phyloP scores from a whole-genome alignment of 2,888 invertebrate species.

The Bellardia pandia region DNA sequence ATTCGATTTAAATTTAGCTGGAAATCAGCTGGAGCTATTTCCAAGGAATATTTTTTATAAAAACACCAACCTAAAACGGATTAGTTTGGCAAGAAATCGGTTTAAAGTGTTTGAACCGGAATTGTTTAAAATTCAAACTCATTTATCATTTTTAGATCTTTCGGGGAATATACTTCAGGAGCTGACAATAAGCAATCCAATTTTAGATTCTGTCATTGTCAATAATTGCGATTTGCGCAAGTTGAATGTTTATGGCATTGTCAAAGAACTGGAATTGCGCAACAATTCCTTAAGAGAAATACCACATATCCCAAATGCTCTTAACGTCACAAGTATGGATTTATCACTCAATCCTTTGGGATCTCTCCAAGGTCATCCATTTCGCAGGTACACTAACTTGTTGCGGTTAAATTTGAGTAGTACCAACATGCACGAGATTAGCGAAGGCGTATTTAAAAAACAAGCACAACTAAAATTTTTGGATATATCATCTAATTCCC shows the following conservation, averaged over 20 bases:
- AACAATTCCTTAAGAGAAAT: constrained; percentile 82
- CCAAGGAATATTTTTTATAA: constrained; percentile 80
- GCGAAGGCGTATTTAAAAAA: constrained; percentile 81
- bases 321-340: constrained; percentile 80
- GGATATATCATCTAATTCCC: constrained; percentile 80
- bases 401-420: constrained; percentile 80
- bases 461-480: constrained; percentile 79
- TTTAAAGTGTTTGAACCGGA: constrained; percentile 80
- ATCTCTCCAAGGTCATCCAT: constrained; percentile 79
- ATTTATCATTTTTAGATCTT: constrained; percentile 78
- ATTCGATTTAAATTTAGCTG: constrained; percentile 79
- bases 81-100: constrained; percentile 79
- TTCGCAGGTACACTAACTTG: constrained; percentile 79
- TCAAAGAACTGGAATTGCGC: constrained; percentile 80
- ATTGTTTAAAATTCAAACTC: constrained; percentile 79
- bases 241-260: constrained; percentile 79
- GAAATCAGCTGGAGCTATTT: constrained; percentile 78
- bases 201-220: constrained; percentile 76
- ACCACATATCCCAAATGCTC: constrained; percentile 80
- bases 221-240: constrained; percentile 81
- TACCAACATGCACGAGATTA: constrained; percentile 79
- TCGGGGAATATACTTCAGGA: constrained; percentile 81
- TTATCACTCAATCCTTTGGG: constrained; percentile 81
- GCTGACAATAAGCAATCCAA: constrained; percentile 79
- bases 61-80: constrained; percentile 80